Conservation (phyloP, 2,888 invertebrate species). For the Euzetes globulus region DNA sequence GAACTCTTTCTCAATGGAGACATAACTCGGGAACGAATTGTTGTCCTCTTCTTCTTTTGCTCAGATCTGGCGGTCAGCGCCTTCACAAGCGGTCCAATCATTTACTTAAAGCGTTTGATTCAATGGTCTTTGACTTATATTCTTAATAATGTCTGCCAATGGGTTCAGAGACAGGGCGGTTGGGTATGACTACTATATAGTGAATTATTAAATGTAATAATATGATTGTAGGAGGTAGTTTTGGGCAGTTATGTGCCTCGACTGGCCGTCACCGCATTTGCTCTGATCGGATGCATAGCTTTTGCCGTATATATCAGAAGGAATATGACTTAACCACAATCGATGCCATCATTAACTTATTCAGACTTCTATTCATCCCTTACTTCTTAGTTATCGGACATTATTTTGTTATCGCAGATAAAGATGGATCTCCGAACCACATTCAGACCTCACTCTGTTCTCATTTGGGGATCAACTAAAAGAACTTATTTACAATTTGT, state of each 20-base stretch:
- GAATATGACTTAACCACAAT: background rate
- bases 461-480: no score
- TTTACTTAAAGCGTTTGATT: slow-evolving; percentile 39
- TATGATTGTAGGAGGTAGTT: slow-evolving; percentile 25
- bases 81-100: slow-evolving; percentile 39
- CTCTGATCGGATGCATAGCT: slow-evolving; percentile 24
- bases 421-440: no score
- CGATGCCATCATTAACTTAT: no score
- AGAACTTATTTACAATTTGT: no score
- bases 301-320: slow-evolving; percentile 32
- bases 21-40: slow-evolving; percentile 45
- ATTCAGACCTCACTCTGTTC: no score
- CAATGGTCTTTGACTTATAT: slow-evolving; percentile 46
- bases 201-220: background rate
- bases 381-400: no score
- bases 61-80: slow-evolving; percentile 46
- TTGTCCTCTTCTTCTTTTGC: slow-evolving; percentile 47
- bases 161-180: slow-evolving; percentile 46
- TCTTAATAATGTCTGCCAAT: slow-evolving; percentile 43
- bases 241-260: slow-evolving; percentile 31
- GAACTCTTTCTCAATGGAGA: slow-evolving; percentile 43
- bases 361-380: no score
- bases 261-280: slow-evolving; percentile 29
- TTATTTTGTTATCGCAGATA: no score
- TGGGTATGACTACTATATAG: slow-evolving; percentile 46